phyloP scores from a whole-genome alignment of 2,888 invertebrate species.

The Caenorhabditis sulstoni region DNA sequence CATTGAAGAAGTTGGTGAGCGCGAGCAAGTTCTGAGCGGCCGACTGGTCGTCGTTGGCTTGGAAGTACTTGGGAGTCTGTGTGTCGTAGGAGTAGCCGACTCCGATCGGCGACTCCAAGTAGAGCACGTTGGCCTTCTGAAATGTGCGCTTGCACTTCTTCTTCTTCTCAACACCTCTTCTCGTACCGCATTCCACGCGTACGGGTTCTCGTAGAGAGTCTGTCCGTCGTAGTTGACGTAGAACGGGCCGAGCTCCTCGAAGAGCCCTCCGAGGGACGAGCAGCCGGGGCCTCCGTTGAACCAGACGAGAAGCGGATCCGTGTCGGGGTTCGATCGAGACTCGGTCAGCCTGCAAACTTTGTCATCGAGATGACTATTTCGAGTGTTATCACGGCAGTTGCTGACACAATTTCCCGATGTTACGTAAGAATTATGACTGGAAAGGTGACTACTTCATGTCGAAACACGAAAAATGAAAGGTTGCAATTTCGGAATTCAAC shows the following conservation, averaged over 20 bases:
- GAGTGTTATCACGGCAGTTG: conserved; percentile 22
- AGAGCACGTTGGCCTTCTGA: conserved; percentile 83
- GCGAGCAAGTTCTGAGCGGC: conserved; percentile 82
- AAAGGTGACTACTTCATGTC: conserved; percentile 21
- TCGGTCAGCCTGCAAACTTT: conserved; percentile 81
- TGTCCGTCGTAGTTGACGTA: conserved; percentile 76
- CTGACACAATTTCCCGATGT: conserved; percentile 25
- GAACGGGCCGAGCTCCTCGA: conserved; percentile 81
- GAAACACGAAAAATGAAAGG: neutral
- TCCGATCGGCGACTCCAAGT: conserved; percentile 82
- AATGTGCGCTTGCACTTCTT: conserved; percentile 10
- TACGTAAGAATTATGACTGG: conserved; percentile 48
- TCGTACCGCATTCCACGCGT: conserved; percentile 80
- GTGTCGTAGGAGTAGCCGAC: conserved; percentile 80
- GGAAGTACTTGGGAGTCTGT: conserved; percentile 44
- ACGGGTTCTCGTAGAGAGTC: conserved; percentile 78
- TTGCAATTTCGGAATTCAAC: too few relatives aligned
- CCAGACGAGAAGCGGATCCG: conserved; percentile 82
- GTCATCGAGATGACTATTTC: conserved; percentile 6
- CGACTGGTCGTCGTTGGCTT: conserved; percentile 72
- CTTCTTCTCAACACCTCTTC: neutral
- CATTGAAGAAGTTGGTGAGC: conserved; percentile 82
- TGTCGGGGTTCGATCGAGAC: conserved; percentile 80
- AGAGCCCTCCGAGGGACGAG: conserved; percentile 71
- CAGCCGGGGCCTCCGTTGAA: conserved; percentile 81